phyloP scores from a whole-genome alignment of 2,888 invertebrate genomes.

The Noctua fimbriata region DNA sequence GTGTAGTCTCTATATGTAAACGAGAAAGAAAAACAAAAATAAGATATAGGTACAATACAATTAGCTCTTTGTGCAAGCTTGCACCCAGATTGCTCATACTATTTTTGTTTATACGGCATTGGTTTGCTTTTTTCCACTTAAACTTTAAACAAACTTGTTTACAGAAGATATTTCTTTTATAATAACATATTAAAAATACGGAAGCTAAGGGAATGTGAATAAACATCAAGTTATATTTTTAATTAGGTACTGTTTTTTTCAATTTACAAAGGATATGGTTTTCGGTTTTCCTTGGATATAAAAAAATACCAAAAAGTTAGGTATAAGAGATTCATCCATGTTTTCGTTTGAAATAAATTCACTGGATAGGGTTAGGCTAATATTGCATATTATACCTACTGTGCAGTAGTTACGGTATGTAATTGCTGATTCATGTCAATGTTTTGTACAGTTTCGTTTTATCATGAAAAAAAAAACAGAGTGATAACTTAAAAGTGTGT shows the following conservation, averaged over 20 bases:
- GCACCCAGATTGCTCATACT: slow-evolving; percentile 7
- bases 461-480: slow-evolving; percentile 30
- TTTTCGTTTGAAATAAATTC: slow-evolving; percentile 1
- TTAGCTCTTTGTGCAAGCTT: slow-evolving; percentile 4
- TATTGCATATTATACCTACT: slow-evolving; percentile 7
- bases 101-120: slow-evolving; percentile 21
- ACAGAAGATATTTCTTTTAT: slow-evolving; percentile 12
- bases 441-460: slow-evolving; percentile 61
- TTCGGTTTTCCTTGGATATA: slow-evolving; percentile 9
- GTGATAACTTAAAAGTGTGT: slow-evolving; percentile 25
- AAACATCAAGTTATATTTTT: slow-evolving; percentile 11
- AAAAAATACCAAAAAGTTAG: slow-evolving; percentile 59
- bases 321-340: slow-evolving; percentile 39
- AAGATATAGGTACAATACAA: slow-evolving; percentile 2
- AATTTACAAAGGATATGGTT: not conserved
- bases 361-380: slow-evolving; percentile 23
- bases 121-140: slow-evolving; percentile 14
- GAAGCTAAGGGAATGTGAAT: slow-evolving; percentile 8
- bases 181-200: slow-evolving; percentile 9
- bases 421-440: slow-evolving; percentile 31
- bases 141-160: slow-evolving; percentile 17
- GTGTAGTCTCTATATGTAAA: slow-evolving; percentile 41
- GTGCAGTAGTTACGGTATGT: slow-evolving; percentile 18
- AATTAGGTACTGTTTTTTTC: slow-evolving; percentile 3
- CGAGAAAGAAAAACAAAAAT: slow-evolving; percentile 24